Base-by-base conservation (phyloP, 2,113 vertebrate genomes). In the Hippopotamus amphibius region DNA sequence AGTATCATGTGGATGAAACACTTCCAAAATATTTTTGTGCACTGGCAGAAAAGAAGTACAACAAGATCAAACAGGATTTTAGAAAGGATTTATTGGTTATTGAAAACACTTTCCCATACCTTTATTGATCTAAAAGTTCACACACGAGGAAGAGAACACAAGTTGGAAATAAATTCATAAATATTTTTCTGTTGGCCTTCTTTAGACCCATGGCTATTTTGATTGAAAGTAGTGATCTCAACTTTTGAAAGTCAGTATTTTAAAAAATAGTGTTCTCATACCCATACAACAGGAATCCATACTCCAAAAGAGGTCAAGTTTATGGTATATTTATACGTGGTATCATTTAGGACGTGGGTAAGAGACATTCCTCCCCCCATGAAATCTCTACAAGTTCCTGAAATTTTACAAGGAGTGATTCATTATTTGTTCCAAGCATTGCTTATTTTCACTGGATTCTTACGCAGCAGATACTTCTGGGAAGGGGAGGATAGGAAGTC, bases 371-470 rank as follows among this genome's bases (percentile, higher is more conserved):
- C 5, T 74, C 69, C 22, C 19, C 8, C 6, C 15, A 14, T 46
- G 85, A 95, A 74, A 87, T 80, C 41, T 95, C 41, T 84, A 30
- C 30, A 63, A 43, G 69, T 28, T n/a, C 41, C n/a, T 92, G 57
- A 95, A 86, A 53, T 96, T 90, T 93, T 59, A 88, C 46, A 55
- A 71, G 57, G 57, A 96, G 24, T 86, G 95, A 93, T 69, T 98
- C 71, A 81, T 63, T 53, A 46, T 79, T 65, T 80, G 90, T 86
- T 76, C 81, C 13, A 83, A 76, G 53, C 81, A 71, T 89, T 93
- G 93, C 59, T 97, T 59, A 65, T 71, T 97, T 94, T 90, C 88
- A 53, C 77, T 95, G 82, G 43, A 61, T 90, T 86, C 86, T 94
- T 94, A 77, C n/a, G 26, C 1, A 77, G 91, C 63, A 93, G 79